phyloP scores from a whole-genome alignment of 2,113 vertebrate genomes.

The Actenoides lindsayi region DNA sequence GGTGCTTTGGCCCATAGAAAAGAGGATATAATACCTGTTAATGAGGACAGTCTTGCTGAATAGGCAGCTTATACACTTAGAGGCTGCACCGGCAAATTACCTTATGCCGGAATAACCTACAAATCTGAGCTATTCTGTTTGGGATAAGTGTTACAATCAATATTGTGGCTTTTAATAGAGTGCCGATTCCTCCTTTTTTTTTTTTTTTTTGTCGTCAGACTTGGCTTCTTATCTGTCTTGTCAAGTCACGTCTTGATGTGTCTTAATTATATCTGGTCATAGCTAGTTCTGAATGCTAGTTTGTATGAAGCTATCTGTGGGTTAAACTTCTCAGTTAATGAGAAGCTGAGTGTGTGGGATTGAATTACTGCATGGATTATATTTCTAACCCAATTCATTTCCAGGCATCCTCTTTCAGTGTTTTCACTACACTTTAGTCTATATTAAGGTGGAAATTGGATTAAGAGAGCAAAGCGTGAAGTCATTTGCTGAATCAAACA shows the following conservation, averaged over 20 bases:
- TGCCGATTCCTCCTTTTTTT: not conserved
- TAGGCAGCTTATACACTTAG: not conserved
- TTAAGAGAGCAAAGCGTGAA: slow-evolving; percentile 56
- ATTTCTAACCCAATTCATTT: slow-evolving; percentile 12
- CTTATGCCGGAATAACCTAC: not conserved
- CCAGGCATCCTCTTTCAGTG: slow-evolving; percentile 25
- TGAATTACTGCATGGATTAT: slow-evolving; percentile 40
- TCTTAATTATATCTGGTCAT: not conserved
- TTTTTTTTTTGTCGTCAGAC: not conserved
- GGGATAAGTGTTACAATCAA: not conserved
- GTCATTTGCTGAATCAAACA: slow-evolving; percentile 46
- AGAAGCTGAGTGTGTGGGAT: not conserved
- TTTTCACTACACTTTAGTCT: slow-evolving; percentile 36
- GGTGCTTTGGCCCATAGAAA: not conserved
- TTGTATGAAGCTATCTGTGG: not conserved
- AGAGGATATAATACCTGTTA: not conserved
- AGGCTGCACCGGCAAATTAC: not conserved
- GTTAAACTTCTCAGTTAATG: slow-evolving; percentile 4
- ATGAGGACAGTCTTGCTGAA: not conserved
- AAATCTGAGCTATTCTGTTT: not conserved
- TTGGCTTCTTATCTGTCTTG: not conserved
- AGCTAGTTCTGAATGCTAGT: not conserved
- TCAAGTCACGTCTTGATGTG: not conserved
- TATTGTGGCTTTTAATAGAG: not conserved
- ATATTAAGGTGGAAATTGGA: slow-evolving; percentile 59